A percentile compares a stretch with the other conserved stretches of the same genome.
These are phyloP conservation scores for Oryzias celebensis DNA, from an alignment of 2,113 vertebrate species.

Conservation along the genomic window DNA sequence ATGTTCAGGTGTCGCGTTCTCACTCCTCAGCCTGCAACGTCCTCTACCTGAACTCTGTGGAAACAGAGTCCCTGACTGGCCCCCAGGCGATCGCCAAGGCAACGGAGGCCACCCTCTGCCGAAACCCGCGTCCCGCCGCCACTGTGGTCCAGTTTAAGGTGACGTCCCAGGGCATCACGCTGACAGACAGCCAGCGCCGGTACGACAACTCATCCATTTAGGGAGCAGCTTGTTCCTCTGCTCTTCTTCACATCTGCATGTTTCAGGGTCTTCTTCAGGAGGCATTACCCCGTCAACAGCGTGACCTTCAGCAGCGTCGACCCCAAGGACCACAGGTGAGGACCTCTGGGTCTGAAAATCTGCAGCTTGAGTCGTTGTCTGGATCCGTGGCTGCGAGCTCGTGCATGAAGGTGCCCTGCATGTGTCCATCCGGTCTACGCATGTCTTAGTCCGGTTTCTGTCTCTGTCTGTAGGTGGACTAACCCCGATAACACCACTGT, in stretches of 20 bases:
- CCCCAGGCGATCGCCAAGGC: slow-evolving; percentile 89
- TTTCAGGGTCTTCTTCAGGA: slow-evolving; percentile 87
- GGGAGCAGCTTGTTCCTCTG: background rate
- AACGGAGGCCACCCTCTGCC: slow-evolving; percentile 78
- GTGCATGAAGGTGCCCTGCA: background rate
- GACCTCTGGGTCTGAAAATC: background rate
- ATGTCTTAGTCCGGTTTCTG: slow-evolving; percentile 56
- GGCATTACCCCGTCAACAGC: slow-evolving; percentile 88
- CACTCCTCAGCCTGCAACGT: slow-evolving; percentile 83
- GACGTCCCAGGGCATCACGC: slow-evolving; percentile 88
- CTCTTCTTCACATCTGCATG: background rate
- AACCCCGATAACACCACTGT: slow-evolving; percentile 83
- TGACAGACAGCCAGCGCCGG: slow-evolving; percentile 91
- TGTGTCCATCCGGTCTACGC: slow-evolving; percentile 34
- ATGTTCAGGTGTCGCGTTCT: too few species aligned
- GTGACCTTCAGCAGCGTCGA: slow-evolving; percentile 89
- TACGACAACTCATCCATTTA: slow-evolving; percentile 32
- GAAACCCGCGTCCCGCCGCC: slow-evolving; percentile 74
- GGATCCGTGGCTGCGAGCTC: slow-evolving; percentile 10
- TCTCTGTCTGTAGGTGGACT: slow-evolving; percentile 83
- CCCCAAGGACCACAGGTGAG: slow-evolving; percentile 88
- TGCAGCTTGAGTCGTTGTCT: background rate
- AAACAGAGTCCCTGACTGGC: slow-evolving; percentile 89
- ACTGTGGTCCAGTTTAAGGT: slow-evolving; percentile 90
- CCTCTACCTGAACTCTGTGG: slow-evolving; percentile 89